Evolutionary conservation across 2,888 invertebrate species (phyloP), one percentile per base, ranked within the genome.

Genomic region (Oasisia sp.): DNA sequence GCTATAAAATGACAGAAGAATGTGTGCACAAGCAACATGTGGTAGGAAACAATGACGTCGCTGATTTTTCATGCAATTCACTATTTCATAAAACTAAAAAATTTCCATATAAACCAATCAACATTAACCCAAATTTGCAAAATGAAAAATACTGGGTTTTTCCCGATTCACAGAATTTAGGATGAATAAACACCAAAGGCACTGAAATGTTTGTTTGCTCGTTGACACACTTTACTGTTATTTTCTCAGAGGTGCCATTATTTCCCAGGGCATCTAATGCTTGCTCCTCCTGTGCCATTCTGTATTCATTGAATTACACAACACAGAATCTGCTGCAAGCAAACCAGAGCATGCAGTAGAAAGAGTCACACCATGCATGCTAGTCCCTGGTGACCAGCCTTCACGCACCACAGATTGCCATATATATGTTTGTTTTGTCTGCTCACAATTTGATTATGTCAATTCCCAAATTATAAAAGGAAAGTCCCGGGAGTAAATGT

Each of bases 401-500:
- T 27, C 74, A 27, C 27, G 50, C 74, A 74, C 19, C 74, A 74
- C 27, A 74, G 74, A 74, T 19, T 74, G 74, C 74, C 0, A 27
- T 14, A 27, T 27, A 74, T 7, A 27, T 74, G 27, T 27, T 74
- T 74, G 74, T 74, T 7, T 74, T 27, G 27, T 38, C 74, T 27
- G 27, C 74, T 74, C 27, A 27, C 74, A 74, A 74, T n/a, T 74
- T 74, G 19, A 19, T 74, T 27, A 3, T 27, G 14, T 74, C 74
- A 74, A 74, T 27, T 74, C n/a, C 19, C 74, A 74, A 74, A 74
- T 74, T 74, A 74, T 74, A 19, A 74, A 38, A 27, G 74, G 74
- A 74, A 74, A 74, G 74, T 74, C 74, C 74, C 74, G 27, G n/a
- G 74, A 74, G 74, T 74, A 74, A 74, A n/a, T n/a, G n/a, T n/a